Evolutionary conservation across 2,113 vertebrate genomes (phyloP), one percentile per base, ranked within the genome.

Genomic region (Dicerorhinus sumatrensis): DNA sequence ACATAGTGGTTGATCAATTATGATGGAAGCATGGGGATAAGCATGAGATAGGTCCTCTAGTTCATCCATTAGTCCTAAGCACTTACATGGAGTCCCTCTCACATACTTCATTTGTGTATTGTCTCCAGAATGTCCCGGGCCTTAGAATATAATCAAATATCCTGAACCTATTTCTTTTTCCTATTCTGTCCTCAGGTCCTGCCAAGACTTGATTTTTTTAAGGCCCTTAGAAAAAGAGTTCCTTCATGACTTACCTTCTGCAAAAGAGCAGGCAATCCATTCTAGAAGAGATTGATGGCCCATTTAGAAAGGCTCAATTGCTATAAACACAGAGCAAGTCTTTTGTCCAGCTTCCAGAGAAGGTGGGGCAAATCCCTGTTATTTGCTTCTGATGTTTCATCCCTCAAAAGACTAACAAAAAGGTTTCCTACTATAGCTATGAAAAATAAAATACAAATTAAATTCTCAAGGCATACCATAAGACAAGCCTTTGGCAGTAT

Each of bases 401-500:
- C 46, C 36, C 42, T 92, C 83, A 48, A 51, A 82, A 91, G 56
- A 72, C 80, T 65, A 75, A 93, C 36, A 86, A 85, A 93, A 88
- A 81, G 13, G 0, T 63, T 93, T 90, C 67, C 54, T 91, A 29
- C 81, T 62, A 36, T 70, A 93, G 80, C 31, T 46, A 80, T 76
- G 75, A 65, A 67, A 95, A 58, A 95, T 60, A 65, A 93, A 95
- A 97, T 89, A 42, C 72, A 85, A 80, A 42, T 36, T 77, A 88
- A 70, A 77, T 77, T 82, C 85, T 93, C 65, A 85, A 95, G 79
- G 25, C 27, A 84, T 17, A 42, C 36, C 7, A n/a, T 51, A 60
- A 85, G 75, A 81, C 69, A 86, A 76, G 42, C 6, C 29, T 86
- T 95, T 91, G 87, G 60, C 91, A 81, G 29, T 8, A 14, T 73